Base-by-base conservation (phyloP, 2,797 vertebrate genomes). In the Syndactyla subalaris region DNA sequence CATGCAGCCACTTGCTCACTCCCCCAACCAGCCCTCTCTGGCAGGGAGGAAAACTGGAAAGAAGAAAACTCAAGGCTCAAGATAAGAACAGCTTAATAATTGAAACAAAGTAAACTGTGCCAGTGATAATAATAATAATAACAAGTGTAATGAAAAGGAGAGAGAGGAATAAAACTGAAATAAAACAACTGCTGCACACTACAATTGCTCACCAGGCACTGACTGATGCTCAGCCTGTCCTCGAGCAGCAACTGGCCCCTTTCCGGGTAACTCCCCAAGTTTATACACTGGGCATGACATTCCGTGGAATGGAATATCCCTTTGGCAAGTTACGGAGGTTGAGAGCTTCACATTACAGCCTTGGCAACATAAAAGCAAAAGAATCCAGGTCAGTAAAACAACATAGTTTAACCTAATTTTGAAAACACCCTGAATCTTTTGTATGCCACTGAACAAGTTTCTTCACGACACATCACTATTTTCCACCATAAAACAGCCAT, bases 31-130 rank as follows among this genome's bases (percentile, higher is more conserved):
- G 43, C 43, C 17, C 29, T 63, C 29, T 29, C 17, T 3, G 11
- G 4, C 0, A 20, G 19, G 26, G 19, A 62, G 32, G 62, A 46
- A 46, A 55, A 17, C 16, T 49, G 43, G 32, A 55, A 66, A 46
- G 9, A 26, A 36, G 24, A 62, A 76, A 63, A 70, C 27, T 5
- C 1, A 0, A 9, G 36, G 18, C 7, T 34, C 0, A 1, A 77
- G 38, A 52, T 19, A 27, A 30, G 51, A 77, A 39, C 29, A 52
- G 24, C 15, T 36, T 20, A 32, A 36, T 32, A 72, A 77, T 6
- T 0, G 4, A 77, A 72, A 32, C 3, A 7, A 71, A 58, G 21
- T 14, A 51, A 59, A 52, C 26, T 8, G 9, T 10, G 8, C 3
- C 16, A 36, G 18, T 22, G 16, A 66, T 22, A 62, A 24, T 14